Percentiles rank a stretch among this genome's conserved stretches.
Evolutionary conservation across 2,888 invertebrate species (phyloP).

Genomic region (Argynnis bischoffii): DNA sequence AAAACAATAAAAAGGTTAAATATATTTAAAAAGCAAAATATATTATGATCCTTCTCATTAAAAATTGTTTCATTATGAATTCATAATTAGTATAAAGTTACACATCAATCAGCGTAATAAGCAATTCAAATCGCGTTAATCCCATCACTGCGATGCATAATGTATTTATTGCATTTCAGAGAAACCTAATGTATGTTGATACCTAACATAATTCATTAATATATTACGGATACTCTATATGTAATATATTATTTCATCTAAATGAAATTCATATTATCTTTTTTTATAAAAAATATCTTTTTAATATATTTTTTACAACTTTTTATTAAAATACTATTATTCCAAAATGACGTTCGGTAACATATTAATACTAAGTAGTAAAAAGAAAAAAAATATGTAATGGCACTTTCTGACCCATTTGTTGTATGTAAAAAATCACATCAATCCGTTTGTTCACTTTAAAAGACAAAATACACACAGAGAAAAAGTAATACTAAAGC

Average conservation of each 20-base stretch:
- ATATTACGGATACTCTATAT: conserved; percentile 14
- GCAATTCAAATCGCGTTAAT: conserved; percentile 77
- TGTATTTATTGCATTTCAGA: conserved; percentile 43
- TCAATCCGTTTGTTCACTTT: no score
- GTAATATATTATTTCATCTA: not conserved
- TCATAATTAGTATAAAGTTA: conserved; percentile 48
- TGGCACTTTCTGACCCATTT: no score
- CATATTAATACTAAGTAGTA: no score
- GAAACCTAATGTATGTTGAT: conserved; percentile 51
- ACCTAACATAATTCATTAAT: conserved; percentile 39
- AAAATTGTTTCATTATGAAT: conserved; percentile 43
- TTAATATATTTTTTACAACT: not conserved
- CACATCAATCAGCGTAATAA: conserved; percentile 77
- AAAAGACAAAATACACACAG: no score
- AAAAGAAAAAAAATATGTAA: no score
- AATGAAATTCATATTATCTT: not conserved
- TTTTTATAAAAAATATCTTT: not conserved
- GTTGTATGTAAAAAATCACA: no score
- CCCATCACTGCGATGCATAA: conserved; percentile 62
- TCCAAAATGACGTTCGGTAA: no score
- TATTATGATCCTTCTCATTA: conserved; percentile 24
- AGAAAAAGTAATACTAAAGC: no score
- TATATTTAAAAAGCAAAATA: not conserved
- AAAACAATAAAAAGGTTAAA: not conserved
- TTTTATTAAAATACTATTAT: no score